These are phyloP conservation scores for Brachylomia viminalis DNA, from an alignment of 2,888 invertebrate species.

Conservation along the genomic window DNA sequence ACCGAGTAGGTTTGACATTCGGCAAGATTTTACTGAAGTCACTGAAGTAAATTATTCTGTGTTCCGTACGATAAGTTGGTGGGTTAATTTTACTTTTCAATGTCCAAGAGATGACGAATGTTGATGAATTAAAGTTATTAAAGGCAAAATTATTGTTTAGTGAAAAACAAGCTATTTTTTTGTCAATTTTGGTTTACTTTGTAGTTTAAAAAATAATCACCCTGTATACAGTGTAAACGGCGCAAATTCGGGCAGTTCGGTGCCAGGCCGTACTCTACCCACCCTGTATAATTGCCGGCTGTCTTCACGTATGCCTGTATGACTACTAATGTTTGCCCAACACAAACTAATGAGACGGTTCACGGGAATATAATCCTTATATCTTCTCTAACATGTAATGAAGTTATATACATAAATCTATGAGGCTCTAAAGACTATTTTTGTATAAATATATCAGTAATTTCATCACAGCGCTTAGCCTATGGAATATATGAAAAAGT, in stretches of 20 bases:
- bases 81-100: not conserved
- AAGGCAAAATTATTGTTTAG: not conserved
- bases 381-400: not conserved
- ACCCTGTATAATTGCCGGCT: constrained; percentile 86
- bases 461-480: not conserved
- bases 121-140: not conserved
- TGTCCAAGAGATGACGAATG: not conserved
- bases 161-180: not conserved
- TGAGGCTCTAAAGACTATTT: constrained; percentile 7
- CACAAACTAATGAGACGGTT: constrained; percentile 34
- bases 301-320: constrained; percentile 83
- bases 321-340: constrained; percentile 68
- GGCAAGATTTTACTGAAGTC: not conserved
- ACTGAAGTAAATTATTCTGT: not conserved
- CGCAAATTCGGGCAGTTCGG: constrained; percentile 86
- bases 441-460: constrained; percentile 5
- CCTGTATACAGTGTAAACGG: constrained; percentile 76
- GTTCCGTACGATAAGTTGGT: too few species aligned
- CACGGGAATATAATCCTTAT: constrained; percentile 21
- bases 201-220: constrained; percentile 59
- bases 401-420: constrained; percentile 13
- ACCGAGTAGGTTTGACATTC: not conserved
- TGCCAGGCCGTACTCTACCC: constrained; percentile 85
- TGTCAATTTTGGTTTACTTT: not conserved
- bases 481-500: constrained; percentile 31